Conservation (phyloP, 2,113 vertebrate genomes). For the Cardinalis cardinalis region DNA sequence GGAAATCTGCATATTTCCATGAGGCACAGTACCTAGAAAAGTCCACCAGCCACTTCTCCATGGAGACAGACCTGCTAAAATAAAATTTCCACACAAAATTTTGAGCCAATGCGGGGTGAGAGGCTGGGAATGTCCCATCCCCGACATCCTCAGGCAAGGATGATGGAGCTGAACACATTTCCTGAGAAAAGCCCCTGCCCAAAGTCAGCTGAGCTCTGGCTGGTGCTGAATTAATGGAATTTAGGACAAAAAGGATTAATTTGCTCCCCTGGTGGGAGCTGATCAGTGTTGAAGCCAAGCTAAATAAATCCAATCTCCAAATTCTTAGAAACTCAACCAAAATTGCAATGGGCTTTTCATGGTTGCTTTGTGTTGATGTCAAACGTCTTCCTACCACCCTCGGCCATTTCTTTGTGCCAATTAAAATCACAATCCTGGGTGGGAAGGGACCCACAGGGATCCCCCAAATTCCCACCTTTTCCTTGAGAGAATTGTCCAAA, state of each 20-base stretch:
- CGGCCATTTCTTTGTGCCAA: not conserved
- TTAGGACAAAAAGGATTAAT: not conserved
- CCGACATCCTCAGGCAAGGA: not conserved
- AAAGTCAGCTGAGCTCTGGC: not conserved
- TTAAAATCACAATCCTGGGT: not conserved
- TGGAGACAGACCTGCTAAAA: not conserved
- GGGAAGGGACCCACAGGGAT: not conserved
- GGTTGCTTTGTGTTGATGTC: not conserved
- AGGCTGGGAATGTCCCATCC: not conserved
- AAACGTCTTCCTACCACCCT: not conserved
- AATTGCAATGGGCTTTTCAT: accelerated
- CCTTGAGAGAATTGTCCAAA: not conserved
- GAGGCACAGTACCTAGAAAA: not conserved
- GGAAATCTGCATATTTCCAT: not conserved
- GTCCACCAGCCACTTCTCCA: not conserved
- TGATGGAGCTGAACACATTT: not conserved
- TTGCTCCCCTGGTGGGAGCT: not conserved
- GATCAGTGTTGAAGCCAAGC: not conserved
- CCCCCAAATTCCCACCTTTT: not conserved
- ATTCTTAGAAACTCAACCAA: not conserved
- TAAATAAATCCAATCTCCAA: not conserved
- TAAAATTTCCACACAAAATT: not conserved
- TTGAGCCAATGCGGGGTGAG: accelerated
- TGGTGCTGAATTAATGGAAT: not conserved
- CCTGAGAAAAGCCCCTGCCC: not conserved